Conservation (phyloP, 2,797 vertebrate species). For the Urocyon cinereoargenteus region DNA sequence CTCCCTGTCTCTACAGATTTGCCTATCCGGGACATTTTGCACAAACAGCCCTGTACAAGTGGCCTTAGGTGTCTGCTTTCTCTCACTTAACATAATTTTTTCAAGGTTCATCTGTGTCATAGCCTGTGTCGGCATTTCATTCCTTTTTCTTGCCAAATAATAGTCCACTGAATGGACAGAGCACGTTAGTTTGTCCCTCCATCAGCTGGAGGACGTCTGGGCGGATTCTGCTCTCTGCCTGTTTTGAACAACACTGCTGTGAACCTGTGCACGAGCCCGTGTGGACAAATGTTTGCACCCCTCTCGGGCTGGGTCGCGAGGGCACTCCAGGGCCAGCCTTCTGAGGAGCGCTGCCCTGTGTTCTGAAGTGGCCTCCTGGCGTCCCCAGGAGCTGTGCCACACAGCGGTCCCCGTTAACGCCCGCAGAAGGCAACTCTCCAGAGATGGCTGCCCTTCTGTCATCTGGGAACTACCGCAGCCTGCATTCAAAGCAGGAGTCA, state of each 20-base stretch:
- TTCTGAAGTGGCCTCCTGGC: background rate
- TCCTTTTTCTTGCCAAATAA: background rate
- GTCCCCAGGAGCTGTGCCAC: background rate
- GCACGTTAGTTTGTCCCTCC: too few species aligned
- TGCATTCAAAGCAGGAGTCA: constrained; percentile 7
- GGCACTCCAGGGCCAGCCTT: background rate
- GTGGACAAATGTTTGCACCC: background rate
- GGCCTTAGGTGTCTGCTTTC: background rate
- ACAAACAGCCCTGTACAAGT: background rate
- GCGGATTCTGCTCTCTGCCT: background rate
- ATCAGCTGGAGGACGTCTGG: background rate
- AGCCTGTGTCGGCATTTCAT: background rate
- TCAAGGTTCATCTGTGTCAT: background rate
- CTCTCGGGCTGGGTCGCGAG: background rate
- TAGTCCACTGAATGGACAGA: accelerated
- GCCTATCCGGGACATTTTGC: background rate
- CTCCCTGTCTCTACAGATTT: background rate
- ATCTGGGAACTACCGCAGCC: background rate
- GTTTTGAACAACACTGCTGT: background rate
- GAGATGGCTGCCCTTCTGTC: background rate
- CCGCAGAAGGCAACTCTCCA: background rate
- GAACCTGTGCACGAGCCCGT: accelerated
- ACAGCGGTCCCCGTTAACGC: background rate
- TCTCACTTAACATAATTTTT: background rate
- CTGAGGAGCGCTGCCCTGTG: background rate